These are phyloP conservation scores for Achroia grisella DNA, from an alignment of 1,140 invertebrate genomes.

Conservation along the genomic window DNA sequence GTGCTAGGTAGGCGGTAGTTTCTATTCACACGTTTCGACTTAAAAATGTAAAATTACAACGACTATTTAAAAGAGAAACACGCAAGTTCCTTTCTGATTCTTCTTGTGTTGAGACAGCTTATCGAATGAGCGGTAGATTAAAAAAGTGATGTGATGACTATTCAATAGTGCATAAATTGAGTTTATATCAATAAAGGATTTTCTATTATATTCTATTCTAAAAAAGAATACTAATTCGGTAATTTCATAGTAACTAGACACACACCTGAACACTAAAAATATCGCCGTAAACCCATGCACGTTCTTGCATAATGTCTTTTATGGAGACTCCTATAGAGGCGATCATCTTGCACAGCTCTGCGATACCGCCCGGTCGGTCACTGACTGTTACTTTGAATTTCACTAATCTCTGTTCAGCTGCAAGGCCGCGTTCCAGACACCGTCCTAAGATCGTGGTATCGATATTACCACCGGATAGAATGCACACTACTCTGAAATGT, in stretches of 20 bases:
- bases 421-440: conserved; percentile 89
- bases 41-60: too few relatives aligned
- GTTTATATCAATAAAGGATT: too few relatives aligned
- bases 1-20: too few relatives aligned
- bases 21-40: too few relatives aligned
- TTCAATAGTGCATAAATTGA: too few relatives aligned
- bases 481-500: conserved; percentile 81
- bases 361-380: conserved; percentile 90
- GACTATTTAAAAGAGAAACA: too few relatives aligned
- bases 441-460: conserved; percentile 92
- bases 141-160: too few relatives aligned
- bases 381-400: conserved; percentile 90
- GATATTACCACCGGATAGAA: conserved; percentile 93
- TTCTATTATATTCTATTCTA: too few relatives aligned
- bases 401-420: conserved; percentile 87
- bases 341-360: conserved; percentile 87
- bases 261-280: conserved; percentile 86
- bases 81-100: too few relatives aligned
- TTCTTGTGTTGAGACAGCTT: too few relatives aligned
- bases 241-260: not conserved
- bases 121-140: too few relatives aligned
- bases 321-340: conserved; percentile 88
- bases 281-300: conserved; percentile 92
- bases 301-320: conserved; percentile 95
- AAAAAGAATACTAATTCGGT: too few relatives aligned